Base-by-base conservation (phyloP, 1,140 invertebrate genomes). In the Hypsibius dujardini region DNA sequence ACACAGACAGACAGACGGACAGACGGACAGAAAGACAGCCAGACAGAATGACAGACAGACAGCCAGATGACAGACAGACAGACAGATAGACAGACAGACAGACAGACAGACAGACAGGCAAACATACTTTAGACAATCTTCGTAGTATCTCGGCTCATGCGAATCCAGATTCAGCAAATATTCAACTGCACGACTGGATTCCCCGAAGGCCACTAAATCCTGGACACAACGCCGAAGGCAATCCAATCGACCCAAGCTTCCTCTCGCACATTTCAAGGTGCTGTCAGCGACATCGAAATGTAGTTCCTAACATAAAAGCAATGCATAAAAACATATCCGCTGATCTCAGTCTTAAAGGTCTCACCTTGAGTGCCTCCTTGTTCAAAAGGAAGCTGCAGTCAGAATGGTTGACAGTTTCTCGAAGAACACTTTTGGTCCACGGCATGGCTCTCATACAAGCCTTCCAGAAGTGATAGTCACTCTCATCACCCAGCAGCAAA, bases 81-180 rank as follows among this genome's bases (percentile, higher is more conserved):
- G 46, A 28, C 46, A 73, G 69, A 71, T 70, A 42, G n/a, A n/a
- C n/a, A 3, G 14, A 71, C 77, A 72, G 47, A 73, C 59, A 71
- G 71, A 59, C 47, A 75, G 1, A 74, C 47, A 69, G 47, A 28
- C 47, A 46, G 42, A n/a, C 2, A 71, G 59, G 14, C 71, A 7
- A 50, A 72, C 75, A 73, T 74, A 84, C 83, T 81, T 83, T 1
- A 85, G 78, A 74, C 81, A 83, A 75, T 85, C 83, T 42, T 80
- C 79, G 75, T 84, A 84, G 76, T 84, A 85, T 69, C 76, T 77
- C 1, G 81, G 78, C 74, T 81, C 80, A 28, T 82, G 80, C 2
- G 85, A 76, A 71, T 87, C 85, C n/a, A 83, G 84, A 74, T 85
- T 84, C 67, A 87, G 77, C 7, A 86, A 76, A 1, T 85, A 76